Evolutionary conservation across 2,797 vertebrate species (phyloP).

Genomic region (Pangasius larnaudii): DNA sequence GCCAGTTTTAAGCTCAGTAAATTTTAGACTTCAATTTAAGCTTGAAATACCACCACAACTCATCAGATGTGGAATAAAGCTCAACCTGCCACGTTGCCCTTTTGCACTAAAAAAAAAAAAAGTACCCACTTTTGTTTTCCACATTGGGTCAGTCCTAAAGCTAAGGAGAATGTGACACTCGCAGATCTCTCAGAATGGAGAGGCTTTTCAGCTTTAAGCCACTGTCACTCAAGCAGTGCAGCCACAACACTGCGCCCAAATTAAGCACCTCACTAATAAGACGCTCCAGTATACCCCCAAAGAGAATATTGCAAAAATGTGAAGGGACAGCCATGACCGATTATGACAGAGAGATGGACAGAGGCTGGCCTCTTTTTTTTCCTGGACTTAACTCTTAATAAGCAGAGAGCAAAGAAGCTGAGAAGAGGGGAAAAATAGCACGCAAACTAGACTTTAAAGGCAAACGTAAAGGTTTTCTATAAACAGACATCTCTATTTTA

Average conservation of each 20-base stretch:
- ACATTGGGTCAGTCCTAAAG: constrained; percentile 31
- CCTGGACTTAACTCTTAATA: not conserved
- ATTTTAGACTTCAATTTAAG: constrained; percentile 1
- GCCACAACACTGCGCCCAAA: not conserved
- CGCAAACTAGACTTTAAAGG: not conserved
- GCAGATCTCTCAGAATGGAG: not conserved
- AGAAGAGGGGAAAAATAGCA: not conserved
- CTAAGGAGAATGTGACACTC: not conserved
- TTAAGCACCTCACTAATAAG: not conserved
- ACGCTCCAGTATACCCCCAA: not conserved
- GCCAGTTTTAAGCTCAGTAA: constrained; percentile 35
- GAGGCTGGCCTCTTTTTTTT: not conserved
- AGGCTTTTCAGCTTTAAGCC: not conserved
- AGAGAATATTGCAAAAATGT: not conserved
- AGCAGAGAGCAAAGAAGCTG: not conserved
- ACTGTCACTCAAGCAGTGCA: constrained; percentile 5
- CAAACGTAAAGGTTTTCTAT: not conserved
- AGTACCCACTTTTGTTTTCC: constrained; percentile 36
- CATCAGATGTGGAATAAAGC: constrained; percentile 41
- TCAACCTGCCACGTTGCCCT: constrained; percentile 38
- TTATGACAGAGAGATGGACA: not conserved
- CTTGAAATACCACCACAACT: constrained; percentile 12
- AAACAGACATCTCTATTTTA: not conserved
- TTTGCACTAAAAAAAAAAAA: constrained; percentile 32
- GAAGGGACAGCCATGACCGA: not conserved